phyloP scores from a whole-genome alignment of 1,140 invertebrate genomes.

The Streblospio benedicti region DNA sequence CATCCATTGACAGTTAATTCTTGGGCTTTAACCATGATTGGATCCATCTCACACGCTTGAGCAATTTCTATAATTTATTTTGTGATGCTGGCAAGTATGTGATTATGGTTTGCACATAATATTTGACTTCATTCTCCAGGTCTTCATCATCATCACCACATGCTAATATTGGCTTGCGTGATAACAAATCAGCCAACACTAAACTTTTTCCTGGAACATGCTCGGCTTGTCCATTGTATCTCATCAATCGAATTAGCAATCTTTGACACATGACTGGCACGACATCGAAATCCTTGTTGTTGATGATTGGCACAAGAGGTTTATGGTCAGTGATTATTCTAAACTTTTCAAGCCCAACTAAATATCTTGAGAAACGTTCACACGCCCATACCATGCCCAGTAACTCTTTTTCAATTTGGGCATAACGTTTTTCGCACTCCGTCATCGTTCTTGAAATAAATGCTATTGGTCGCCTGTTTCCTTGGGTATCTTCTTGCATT shows the following conservation, averaged over 20 bases:
- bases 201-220: constrained; percentile 21
- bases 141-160: no score
- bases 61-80: no score
- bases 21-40: no score
- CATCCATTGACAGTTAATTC: no score
- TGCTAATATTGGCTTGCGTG: constrained; percentile 9
- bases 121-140: no score
- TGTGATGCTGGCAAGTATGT: no score
- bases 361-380: constrained; percentile 49
- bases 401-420: constrained; percentile 24
- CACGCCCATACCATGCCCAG: constrained; percentile 29
- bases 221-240: constrained; percentile 13
- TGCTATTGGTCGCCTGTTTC: constrained; percentile 15
- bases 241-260: constrained; percentile 16
- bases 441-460: constrained; percentile 23
- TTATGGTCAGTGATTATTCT: constrained; percentile 34
- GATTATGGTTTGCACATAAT: no score
- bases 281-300: constrained; percentile 9
- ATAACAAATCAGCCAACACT: constrained; percentile 17
- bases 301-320: constrained; percentile 25
- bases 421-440: constrained; percentile 25
- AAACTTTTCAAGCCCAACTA: constrained; percentile 40
- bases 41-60: no score
- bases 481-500: constrained; percentile 12
- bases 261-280: constrained; percentile 17